A percentile compares a stretch with the other conserved stretches of the same genome.
These are phyloP conservation scores for Macrostomum lignano DNA, from an alignment of 1,140 invertebrate genomes.

Conservation along the genomic window DNA sequence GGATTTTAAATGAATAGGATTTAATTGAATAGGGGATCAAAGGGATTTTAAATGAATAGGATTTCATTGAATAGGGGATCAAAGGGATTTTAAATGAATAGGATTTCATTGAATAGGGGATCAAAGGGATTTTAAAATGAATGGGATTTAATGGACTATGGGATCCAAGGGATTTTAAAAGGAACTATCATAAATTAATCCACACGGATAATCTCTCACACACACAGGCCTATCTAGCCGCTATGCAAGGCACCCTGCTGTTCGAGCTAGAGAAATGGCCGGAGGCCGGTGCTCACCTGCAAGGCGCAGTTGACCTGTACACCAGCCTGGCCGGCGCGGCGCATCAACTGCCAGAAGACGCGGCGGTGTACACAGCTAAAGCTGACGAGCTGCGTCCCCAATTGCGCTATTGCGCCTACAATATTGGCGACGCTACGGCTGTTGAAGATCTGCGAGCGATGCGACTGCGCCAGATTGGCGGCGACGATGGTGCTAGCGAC, in stretches of 20 bases:
- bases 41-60: no score
- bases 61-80: no score
- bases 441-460: conserved; percentile 60
- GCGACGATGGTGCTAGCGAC: conserved; percentile 30
- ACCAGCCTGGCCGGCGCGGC: conserved; percentile 44
- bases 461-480: conserved; percentile 30
- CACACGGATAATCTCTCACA: conserved; percentile 5
- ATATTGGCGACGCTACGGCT: conserved; percentile 56
- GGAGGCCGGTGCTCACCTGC: no score
- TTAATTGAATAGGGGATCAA: no score
- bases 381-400: conserved; percentile 65
- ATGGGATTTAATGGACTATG: no score
- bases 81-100: no score
- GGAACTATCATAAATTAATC: conserved; percentile 17
- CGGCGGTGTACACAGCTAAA: conserved; percentile 43
- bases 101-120: no score
- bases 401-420: conserved; percentile 71
- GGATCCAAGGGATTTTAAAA: conserved; percentile 44
- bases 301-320: conserved; percentile 55
- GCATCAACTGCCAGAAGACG: conserved; percentile 12
- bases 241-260: conserved; percentile 55
- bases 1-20: no score
- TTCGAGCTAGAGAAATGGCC: conserved; percentile 73
- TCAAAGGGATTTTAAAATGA: no score
- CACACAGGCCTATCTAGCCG: conserved; percentile 54